phyloP scores from a whole-genome alignment of 2,113 vertebrate species.

The Castor canadensis region DNA sequence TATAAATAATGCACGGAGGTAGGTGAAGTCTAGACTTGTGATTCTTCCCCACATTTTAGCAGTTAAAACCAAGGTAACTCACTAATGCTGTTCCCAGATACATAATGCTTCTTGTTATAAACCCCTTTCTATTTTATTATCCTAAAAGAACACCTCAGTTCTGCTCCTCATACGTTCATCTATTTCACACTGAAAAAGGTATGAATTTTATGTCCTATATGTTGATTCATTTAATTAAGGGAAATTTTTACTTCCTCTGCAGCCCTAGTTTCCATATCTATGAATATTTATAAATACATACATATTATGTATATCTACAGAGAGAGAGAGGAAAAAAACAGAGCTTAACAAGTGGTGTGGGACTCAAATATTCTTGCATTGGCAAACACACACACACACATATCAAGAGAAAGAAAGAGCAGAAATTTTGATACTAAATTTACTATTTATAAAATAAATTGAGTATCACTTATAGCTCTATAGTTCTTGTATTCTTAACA shows the following conservation, averaged over 20 bases:
- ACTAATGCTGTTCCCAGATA: neutral
- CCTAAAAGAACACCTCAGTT: neutral
- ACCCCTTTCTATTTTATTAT: neutral
- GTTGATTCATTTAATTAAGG: neutral
- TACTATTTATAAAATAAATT: neutral
- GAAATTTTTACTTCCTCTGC: neutral
- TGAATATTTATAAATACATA: too few species aligned
- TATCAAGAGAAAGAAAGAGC: neutral
- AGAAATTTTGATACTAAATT: neutral
- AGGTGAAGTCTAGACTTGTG: neutral
- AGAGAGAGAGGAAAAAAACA: too few species aligned
- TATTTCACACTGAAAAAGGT: neutral
- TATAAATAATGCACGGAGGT: neutral
- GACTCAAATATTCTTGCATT: too few species aligned
- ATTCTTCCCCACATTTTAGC: neutral
- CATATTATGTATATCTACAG: too few species aligned
- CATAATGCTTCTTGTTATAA: neutral
- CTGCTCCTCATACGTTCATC: too few species aligned
- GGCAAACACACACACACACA: too few species aligned
- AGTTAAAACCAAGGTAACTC: neutral
- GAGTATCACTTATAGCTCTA: neutral
- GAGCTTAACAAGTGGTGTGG: too few species aligned
- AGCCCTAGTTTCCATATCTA: neutral
- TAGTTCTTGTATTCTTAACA: neutral
- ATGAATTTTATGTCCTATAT: neutral